Percentiles rank a stretch among this genome's conserved stretches.
Evolutionary conservation across 2,113 vertebrate species (phyloP).

Genomic region (Phaetusa simplex): DNA sequence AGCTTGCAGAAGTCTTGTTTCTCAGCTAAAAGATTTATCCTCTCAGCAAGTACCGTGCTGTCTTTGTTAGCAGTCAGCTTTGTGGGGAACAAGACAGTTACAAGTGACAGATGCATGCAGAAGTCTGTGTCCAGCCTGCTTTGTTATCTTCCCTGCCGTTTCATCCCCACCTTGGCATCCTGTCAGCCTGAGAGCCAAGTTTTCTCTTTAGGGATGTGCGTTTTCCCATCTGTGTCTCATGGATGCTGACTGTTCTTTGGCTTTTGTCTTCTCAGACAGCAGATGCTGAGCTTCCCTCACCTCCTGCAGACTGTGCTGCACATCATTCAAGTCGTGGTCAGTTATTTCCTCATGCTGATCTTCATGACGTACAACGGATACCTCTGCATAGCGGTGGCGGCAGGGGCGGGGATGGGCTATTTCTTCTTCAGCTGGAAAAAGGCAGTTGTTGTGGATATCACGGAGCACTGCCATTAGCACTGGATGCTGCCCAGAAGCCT

Average conservation of each 20-base stretch:
- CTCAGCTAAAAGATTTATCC: neutral
- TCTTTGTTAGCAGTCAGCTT: neutral
- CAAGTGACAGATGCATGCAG: neutral
- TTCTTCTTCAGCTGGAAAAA: constrained; percentile 99
- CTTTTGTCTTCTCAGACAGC: constrained; percentile 78
- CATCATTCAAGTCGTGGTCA: constrained; percentile 92
- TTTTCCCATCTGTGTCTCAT: fast-evolving
- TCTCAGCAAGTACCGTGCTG: neutral
- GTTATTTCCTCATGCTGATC: constrained; percentile 97
- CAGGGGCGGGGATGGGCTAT: constrained; percentile 90
- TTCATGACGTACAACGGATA: constrained; percentile 99
- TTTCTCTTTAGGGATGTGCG: neutral
- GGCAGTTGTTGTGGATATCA: constrained; percentile 97
- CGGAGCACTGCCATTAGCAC: constrained; percentile 92
- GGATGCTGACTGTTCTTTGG: constrained; percentile 25
- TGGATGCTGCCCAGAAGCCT: neutral
- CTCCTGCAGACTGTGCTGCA: constrained; percentile 91
- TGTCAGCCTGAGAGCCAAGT: neutral
- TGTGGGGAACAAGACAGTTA: neutral
- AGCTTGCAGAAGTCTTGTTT: neutral
- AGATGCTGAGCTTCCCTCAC: constrained; percentile 93
- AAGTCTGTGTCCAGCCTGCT: neutral
- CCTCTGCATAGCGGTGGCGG: constrained; percentile 93
- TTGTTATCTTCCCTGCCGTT: neutral
- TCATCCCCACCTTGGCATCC: neutral